Evolutionary conservation across 2,888 invertebrate genomes (phyloP).

Genomic region (Erebia ligea): DNA sequence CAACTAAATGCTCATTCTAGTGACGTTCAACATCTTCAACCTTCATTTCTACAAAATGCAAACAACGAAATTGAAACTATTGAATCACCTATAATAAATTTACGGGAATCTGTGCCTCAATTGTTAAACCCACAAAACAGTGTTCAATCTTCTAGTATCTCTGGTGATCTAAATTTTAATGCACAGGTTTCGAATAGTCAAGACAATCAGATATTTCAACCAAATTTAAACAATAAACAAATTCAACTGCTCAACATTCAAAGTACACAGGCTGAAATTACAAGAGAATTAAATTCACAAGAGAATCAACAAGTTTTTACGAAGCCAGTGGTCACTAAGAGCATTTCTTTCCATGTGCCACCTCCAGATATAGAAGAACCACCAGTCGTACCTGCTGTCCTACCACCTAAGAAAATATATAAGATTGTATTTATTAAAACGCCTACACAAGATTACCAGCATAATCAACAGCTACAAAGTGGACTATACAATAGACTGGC

Average conservation of each 20-base stretch:
- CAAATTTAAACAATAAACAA: slow-evolving; percentile 7
- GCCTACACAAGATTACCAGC: slow-evolving; percentile 84
- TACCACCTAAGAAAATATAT: slow-evolving; percentile 85
- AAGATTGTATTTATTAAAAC: slow-evolving; percentile 91
- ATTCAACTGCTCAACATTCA: not conserved
- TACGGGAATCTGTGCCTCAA: not conserved
- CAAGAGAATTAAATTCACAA: not conserved
- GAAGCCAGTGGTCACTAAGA: slow-evolving; percentile 83
- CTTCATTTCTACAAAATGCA: slow-evolving; percentile 1
- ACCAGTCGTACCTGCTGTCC: slow-evolving; percentile 73
- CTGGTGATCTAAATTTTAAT: not conserved
- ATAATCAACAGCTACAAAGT: slow-evolving; percentile 57
- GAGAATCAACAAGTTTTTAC: slow-evolving; percentile 21
- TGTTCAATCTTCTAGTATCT: not conserved
- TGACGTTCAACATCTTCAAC: slow-evolving; percentile 5
- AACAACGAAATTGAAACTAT: slow-evolving; percentile 5
- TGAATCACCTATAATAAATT: slow-evolving; percentile 20
- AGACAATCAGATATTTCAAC: not conserved
- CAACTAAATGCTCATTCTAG: not conserved
- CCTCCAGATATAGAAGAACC: slow-evolving; percentile 86
- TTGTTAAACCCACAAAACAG: not conserved
- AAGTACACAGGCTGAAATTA: not conserved
- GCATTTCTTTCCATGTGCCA: slow-evolving; percentile 89
- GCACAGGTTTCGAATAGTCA: not conserved
- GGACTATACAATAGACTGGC: slow-evolving; percentile 48